A percentile compares a stretch with the other conserved stretches of the same genome.
Conservation (phyloP, 2,797 vertebrate genomes). For the Psittacula derbiana region DNA sequence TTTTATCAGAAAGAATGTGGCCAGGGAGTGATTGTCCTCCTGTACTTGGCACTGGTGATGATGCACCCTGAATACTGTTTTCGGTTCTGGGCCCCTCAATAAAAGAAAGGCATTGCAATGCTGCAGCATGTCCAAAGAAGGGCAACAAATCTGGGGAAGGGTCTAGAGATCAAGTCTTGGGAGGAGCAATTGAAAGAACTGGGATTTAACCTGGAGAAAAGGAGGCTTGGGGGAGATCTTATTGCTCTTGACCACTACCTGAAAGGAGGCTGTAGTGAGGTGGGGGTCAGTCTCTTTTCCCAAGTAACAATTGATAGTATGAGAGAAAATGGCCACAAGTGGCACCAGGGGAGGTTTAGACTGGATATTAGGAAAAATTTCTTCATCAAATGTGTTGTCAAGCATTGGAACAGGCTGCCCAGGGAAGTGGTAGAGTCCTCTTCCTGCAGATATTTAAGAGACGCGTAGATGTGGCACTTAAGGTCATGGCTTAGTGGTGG, state of each 20-base stretch:
- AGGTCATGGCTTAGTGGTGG: background rate
- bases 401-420: background rate
- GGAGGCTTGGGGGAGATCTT: background rate
- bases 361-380: background rate
- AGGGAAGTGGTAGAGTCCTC: background rate
- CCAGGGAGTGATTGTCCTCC: fast-evolving
- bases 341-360: background rate
- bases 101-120: background rate
- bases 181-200: background rate
- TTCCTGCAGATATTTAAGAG: background rate
- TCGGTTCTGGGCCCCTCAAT: background rate
- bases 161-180: background rate
- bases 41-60: fast-evolving
- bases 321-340: background rate
- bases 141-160: background rate
- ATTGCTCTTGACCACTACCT: background rate
- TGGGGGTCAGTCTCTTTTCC: fast-evolving
- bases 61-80: fast-evolving
- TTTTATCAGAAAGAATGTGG: background rate
- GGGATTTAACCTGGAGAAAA: background rate
- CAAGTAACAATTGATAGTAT: background rate
- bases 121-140: fast-evolving
- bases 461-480: fast-evolving
- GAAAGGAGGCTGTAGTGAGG: fast-evolving
- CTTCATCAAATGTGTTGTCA: background rate